Evolutionary conservation across 2,113 vertebrate species (phyloP).

Genomic region (Gasterosteus aculeatus): DNA sequence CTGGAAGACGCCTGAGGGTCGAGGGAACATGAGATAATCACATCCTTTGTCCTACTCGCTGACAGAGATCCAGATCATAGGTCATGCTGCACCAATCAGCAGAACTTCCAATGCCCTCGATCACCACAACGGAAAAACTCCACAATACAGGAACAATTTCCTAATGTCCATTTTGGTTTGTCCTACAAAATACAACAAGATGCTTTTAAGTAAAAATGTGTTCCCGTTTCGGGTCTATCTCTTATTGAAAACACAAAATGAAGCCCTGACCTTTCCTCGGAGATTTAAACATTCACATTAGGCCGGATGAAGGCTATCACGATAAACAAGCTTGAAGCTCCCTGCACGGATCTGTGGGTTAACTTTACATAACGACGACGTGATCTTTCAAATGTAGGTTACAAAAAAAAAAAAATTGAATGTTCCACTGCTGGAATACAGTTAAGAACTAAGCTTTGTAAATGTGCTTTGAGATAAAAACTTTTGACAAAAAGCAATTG

Average conservation of each 20-base stretch:
- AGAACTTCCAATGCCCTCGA: neutral
- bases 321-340: neutral
- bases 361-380: neutral
- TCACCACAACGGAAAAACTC: neutral
- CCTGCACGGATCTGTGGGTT: neutral
- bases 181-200: neutral
- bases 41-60: slow-evolving; percentile 10
- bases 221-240: neutral
- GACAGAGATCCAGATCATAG: slow-evolving; percentile 3
- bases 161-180: neutral
- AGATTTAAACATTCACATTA: neutral
- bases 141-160: neutral
- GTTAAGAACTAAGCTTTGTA: neutral
- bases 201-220: neutral
- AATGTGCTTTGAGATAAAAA: neutral
- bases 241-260: neutral
- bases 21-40: slow-evolving; percentile 7
- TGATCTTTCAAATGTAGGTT: neutral
- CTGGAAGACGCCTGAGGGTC: slow-evolving; percentile 20
- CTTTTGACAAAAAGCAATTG: neutral
- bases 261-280: neutral
- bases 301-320: neutral
- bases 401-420: neutral
- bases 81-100: neutral
- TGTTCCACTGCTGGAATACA: neutral